phyloP scores from a whole-genome alignment of 2,797 vertebrate species.

The Eupleurogrammus muticus region DNA sequence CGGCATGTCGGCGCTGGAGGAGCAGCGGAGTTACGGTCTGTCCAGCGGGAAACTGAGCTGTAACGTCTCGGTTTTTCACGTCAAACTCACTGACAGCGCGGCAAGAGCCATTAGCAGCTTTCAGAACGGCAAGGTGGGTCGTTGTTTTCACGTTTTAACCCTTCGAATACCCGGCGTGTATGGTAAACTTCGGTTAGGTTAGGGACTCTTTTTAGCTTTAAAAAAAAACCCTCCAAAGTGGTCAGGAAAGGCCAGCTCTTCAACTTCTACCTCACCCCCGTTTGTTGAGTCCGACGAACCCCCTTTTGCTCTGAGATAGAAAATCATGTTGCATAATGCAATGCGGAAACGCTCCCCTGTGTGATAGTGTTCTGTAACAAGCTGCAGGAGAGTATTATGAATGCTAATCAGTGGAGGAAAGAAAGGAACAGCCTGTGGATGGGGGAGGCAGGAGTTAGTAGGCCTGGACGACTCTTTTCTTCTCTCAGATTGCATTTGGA shows the following conservation, averaged over 20 bases:
- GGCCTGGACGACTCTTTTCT: too few relatives aligned
- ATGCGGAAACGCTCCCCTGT: slow-evolving; percentile 60
- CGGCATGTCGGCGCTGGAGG: slow-evolving; percentile 89
- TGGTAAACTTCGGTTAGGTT: rapidly evolving
- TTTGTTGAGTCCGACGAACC: slow-evolving; percentile 32
- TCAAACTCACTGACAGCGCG: slow-evolving; percentile 95
- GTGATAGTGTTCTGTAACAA: slow-evolving; percentile 33
- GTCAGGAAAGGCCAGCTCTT: background rate
- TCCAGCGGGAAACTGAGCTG: slow-evolving; percentile 85
- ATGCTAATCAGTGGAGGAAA: slow-evolving; percentile 35
- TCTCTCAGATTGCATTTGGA: slow-evolving; percentile 1
- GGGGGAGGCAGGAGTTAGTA: background rate
- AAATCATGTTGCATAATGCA: slow-evolving; percentile 72
- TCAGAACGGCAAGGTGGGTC: slow-evolving; percentile 85
- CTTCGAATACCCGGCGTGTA: background rate
- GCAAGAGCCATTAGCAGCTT: slow-evolving; percentile 88
- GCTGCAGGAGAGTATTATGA: slow-evolving; percentile 36
- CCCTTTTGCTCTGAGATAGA: slow-evolving; percentile 29
- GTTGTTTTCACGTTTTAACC: background rate
- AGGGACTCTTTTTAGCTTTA: too few relatives aligned
- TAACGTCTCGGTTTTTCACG: slow-evolving; percentile 90
- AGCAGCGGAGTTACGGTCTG: slow-evolving; percentile 89
- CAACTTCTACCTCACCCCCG: slow-evolving; percentile 42
- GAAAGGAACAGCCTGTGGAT: slow-evolving; percentile 20
- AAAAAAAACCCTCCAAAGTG: background rate